Evolutionary conservation across 2,888 invertebrate species (phyloP).

Genomic region (Melitaea athalia): DNA sequence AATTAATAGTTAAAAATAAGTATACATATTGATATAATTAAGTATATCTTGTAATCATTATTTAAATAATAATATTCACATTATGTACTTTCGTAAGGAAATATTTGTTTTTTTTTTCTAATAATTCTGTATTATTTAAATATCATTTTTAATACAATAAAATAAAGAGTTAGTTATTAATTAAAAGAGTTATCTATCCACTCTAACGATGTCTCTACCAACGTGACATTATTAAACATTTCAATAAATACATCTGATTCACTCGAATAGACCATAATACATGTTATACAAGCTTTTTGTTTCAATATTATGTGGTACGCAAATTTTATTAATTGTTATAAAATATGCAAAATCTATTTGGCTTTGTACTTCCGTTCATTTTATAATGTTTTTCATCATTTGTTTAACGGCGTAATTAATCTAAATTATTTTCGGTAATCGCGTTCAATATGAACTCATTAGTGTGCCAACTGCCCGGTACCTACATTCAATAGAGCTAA

Average conservation of each 20-base stretch:
- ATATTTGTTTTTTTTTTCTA: no score
- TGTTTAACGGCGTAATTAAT: conserved; percentile 41
- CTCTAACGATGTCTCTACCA: neutral
- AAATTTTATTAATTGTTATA: conserved; percentile 24
- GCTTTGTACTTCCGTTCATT: conserved; percentile 28
- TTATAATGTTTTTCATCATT: conserved; percentile 40
- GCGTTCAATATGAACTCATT: conserved; percentile 37
- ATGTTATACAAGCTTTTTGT: neutral
- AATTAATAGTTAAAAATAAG: no score
- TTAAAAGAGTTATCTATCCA: neutral
- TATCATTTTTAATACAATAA: no score
- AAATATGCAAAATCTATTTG: conserved; percentile 36
- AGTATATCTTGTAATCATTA: no score
- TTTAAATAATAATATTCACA: no score
- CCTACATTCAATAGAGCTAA: conserved; percentile 24
- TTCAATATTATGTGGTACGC: conserved; percentile 5
- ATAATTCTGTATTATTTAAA: no score
- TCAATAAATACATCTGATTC: neutral
- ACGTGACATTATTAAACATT: neutral
- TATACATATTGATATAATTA: no score
- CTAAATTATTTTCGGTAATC: conserved; percentile 42
- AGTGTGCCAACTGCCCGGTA: conserved; percentile 10
- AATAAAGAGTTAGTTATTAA: neutral
- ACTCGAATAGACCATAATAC: neutral
- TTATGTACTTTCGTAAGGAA: no score